Conservation (phyloP, 2,888 invertebrate species). For the Flabesymbios commensalis region DNA sequence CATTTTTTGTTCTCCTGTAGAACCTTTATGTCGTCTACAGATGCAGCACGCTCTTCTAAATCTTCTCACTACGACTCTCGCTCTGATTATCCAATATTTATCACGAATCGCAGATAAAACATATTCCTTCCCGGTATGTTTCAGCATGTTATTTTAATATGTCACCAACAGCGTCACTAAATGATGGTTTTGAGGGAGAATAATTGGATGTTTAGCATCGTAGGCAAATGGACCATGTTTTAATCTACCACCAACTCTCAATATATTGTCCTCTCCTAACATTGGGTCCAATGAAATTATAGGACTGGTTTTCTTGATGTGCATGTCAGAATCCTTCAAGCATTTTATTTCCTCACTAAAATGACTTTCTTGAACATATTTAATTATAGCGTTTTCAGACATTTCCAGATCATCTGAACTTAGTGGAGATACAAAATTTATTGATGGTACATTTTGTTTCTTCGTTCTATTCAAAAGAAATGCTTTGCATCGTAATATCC, state of each 20-base stretch:
- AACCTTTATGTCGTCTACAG: neutral
- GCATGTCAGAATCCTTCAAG: no score
- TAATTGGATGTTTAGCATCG: neutral
- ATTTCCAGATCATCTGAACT: no score
- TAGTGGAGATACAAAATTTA: no score
- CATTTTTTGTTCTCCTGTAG: neutral
- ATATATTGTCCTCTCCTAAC: no score
- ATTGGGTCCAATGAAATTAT: no score
- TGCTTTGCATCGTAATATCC: no score
- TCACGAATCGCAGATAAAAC: conserved; percentile 10
- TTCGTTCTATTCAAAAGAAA: no score
- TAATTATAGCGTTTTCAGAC: no score
- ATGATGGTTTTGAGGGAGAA: neutral
- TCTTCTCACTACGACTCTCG: neutral
- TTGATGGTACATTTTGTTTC: no score
- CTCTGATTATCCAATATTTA: conserved; percentile 3
- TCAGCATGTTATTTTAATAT: neutral
- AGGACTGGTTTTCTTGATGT: no score
- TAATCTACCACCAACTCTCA: conserved; percentile 4
- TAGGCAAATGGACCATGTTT: neutral
- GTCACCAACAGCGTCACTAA: neutral
- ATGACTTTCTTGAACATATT: no score
- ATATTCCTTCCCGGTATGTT: conserved; percentile 1
- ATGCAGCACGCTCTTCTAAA: neutral
- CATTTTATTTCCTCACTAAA: no score